A percentile compares a stretch with the other conserved stretches of the same genome.
Conservation (phyloP, 2,888 invertebrate genomes). For the Notodonta ziczac region DNA sequence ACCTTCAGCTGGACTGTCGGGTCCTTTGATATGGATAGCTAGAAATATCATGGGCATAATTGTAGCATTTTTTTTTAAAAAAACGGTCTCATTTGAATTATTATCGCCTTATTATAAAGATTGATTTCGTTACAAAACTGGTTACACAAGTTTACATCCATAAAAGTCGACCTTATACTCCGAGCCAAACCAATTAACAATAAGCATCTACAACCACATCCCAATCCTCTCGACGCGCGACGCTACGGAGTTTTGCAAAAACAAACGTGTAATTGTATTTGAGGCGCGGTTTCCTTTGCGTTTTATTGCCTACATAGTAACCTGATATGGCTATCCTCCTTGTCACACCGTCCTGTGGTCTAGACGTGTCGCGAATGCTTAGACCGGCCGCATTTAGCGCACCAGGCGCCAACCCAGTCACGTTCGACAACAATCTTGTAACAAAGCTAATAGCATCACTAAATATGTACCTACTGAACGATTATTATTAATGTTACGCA, state of each 20-base stretch:
- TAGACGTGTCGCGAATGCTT: slow-evolving; percentile 62
- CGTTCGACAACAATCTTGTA: slow-evolving; percentile 52
- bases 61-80: background rate
- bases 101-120: background rate
- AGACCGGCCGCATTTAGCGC: slow-evolving; percentile 34
- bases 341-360: slow-evolving; percentile 50
- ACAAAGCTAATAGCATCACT: slow-evolving; percentile 30
- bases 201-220: slow-evolving; percentile 13
- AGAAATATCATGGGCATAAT: background rate
- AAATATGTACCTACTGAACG: slow-evolving; percentile 1
- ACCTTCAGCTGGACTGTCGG: background rate
- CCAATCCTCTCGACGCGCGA: slow-evolving; percentile 16
- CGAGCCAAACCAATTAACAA: slow-evolving; percentile 8
- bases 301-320: slow-evolving; percentile 25
- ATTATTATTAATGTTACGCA: slow-evolving; percentile 1
- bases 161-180: slow-evolving; percentile 4
- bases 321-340: slow-evolving; percentile 56
- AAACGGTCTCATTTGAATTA: background rate
- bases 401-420: slow-evolving; percentile 50
- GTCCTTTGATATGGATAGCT: background rate
- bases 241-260: slow-evolving; percentile 13
- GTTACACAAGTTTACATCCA: background rate
- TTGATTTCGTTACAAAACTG: background rate
- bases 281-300: slow-evolving; percentile 16
- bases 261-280: slow-evolving; percentile 17